Conservation (phyloP, 2,797 vertebrate genomes). For the Liparis tanakae region DNA sequence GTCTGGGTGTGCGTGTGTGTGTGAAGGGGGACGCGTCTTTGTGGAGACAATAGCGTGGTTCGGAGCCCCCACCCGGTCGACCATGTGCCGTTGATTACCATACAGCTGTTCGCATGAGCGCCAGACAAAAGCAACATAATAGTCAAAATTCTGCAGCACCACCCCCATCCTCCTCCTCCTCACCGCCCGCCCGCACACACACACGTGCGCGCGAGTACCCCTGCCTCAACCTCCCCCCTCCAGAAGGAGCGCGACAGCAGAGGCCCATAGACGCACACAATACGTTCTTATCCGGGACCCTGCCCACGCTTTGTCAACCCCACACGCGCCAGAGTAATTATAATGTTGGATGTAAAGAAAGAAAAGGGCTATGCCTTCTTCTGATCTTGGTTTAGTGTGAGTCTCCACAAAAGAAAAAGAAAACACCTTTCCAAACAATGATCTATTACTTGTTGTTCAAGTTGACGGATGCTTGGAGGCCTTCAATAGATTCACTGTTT, state of each 20-base stretch:
- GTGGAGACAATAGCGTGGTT: constrained; percentile 72
- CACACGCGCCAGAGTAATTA: constrained; percentile 80
- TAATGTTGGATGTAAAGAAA: constrained; percentile 49
- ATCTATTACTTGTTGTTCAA: not conserved
- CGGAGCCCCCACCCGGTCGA: constrained; percentile 57
- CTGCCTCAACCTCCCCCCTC: not conserved
- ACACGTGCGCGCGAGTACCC: not conserved
- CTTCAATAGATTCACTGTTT: not conserved
- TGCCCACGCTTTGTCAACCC: constrained; percentile 59
- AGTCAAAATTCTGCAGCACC: constrained; percentile 45
- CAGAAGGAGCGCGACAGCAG: constrained; percentile 39
- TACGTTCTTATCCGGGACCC: constrained; percentile 41
- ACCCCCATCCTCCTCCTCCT: no score
- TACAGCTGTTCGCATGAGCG: constrained; percentile 86
- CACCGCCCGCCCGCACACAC: not conserved
- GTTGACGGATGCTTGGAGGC: not conserved
- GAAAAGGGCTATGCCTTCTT: constrained; percentile 36
- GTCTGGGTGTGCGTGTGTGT: not conserved
- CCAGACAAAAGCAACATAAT: constrained; percentile 77
- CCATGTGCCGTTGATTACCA: constrained; percentile 85
- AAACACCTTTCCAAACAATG: constrained; percentile 17
- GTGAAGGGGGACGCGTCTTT: constrained; percentile 50
- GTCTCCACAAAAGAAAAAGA: not conserved
- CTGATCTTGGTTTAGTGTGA: constrained; percentile 43
- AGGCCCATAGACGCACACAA: constrained; percentile 61